Evolutionary conservation across 2,113 vertebrate genomes (phyloP), one percentile per base, ranked within the genome.

Genomic region (Istiophorus platypterus): DNA sequence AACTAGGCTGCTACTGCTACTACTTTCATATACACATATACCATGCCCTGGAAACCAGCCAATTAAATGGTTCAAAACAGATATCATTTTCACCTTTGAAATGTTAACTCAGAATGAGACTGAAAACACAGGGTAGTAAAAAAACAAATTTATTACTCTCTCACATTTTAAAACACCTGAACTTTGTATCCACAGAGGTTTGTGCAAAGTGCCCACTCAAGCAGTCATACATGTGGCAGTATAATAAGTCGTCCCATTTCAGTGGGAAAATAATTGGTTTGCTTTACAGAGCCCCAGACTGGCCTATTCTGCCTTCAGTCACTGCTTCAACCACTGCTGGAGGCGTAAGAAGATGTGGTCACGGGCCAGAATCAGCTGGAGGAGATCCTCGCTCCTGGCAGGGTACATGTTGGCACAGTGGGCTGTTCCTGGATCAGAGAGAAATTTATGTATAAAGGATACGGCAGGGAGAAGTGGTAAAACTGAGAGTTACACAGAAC

Each of bases 361-460:
- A 14, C 93, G 80, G 61, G 93, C 93, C 81, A 89, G 57, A 67
- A 31, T 54, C 57, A 96, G 84, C 81, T 94, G 80, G 29, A 78
- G 77, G 63, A 85, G 93, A 80, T 95, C 93, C 63, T 90, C 70
- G 2, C 52, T 78, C 61, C 85, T 84, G 52, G 91, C 87, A 6
- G 92, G 91, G 54, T 93, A 95, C 88, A 92, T 95, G 85, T 93
- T 92, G 39, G 94, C 92, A 83, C 91, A 95, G 72, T 94, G 91
- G 65, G 90, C 92, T 7, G 95, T 94, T 86, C 93, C 94, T 96
- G 79, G 54, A 90, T 86, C 18, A 52, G 9, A 88, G 42, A 67
- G 45, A 72, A 41, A 72, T 8, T 54, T 9, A 64, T 26, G 74
- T 15, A 64, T 29, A 22, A 69, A 56, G 26, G 11, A 73, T 31